Evolutionary conservation across 2,888 invertebrate genomes (phyloP), one percentile per base, ranked within the genome.

Genomic region (Eupithecia abbreviata): DNA sequence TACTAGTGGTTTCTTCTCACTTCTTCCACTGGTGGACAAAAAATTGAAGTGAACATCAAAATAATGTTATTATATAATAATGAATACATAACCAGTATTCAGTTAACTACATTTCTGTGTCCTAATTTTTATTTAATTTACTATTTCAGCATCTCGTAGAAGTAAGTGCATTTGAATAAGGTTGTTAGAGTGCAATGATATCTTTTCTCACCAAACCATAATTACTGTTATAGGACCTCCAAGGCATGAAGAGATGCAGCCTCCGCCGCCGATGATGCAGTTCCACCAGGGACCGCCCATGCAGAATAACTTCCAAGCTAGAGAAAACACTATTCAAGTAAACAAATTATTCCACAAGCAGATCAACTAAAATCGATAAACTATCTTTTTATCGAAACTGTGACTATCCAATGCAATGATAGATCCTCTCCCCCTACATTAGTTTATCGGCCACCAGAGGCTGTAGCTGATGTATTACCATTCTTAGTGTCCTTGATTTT

Each of bases 321-420:
- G 97, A 85, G 98, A 98, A 91, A 98, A 98, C 85, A 97, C 98
- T 18, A 98, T 98, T 86, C 98, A 98, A 73, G 76, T 76, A n/a
- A 70, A 68, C 42, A 15, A 0, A 15, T 15, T 45, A 10, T 4
- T 68, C 43, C 10, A 18, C 4, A 3, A 18, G n/a, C 45, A 68
- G n/a, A 45, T 30, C 0, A 30, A 30, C 30, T 30, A 30, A 30
- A 30, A 30, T 30, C 30, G 30, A 30, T 30, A 30, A 6, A 15
- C 15, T 30, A 30, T 30, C 10, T 0, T 30, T 10, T 62, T 1
- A 58, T 58, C 47, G 5, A n/a, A 62, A 51, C n/a, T n/a, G 51
- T 51, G 51, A 4, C 15, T 51, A 13, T 13, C 15, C 51, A 4
- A 30, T 30, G 30, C 30, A 30, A 30, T 47, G 47, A 3, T 47